A percentile compares a stretch with the other conserved stretches of the same genome.
Evolutionary conservation across 2,113 vertebrate genomes (phyloP).

Genomic region (rat (Rattus norvegicus)): DNA sequence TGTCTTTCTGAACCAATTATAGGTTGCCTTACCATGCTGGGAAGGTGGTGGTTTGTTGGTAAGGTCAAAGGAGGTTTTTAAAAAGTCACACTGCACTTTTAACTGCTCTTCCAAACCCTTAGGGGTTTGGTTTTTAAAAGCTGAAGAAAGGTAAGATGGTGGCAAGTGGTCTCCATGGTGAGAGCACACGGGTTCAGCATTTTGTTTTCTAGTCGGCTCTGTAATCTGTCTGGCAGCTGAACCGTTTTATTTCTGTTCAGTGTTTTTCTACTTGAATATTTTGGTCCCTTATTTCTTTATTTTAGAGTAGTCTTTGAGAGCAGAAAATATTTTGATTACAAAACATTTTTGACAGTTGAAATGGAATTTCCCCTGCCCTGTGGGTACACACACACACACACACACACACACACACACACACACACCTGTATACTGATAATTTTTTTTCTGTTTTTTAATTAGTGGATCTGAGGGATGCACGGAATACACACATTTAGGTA

Average conservation of each 20-base stretch:
- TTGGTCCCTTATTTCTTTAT: not conserved
- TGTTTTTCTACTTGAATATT: conserved; percentile 9
- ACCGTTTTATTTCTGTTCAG: conserved; percentile 33
- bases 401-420: too few relatives aligned
- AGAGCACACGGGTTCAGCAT: not conserved
- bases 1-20: conserved; percentile 32
- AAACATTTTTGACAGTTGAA: conserved; percentile 45
- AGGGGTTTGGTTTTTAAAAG: conserved; percentile 13
- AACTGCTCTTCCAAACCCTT: conserved; percentile 1
- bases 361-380: not conserved
- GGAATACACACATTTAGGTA: not conserved
- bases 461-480: not conserved
- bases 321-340: conserved; percentile 10
- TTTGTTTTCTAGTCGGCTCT: not conserved
- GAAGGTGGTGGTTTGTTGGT: conserved; percentile 56
- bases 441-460: conserved; percentile 25
- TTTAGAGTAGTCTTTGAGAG: conserved; percentile 42
- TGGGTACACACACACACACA: not conserved
- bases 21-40: not conserved
- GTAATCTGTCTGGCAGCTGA: not conserved
- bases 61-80: conserved; percentile 49
- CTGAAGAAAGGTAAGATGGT: conserved; percentile 22
- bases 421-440: not conserved
- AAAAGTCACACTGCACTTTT: conserved; percentile 39
- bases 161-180: not conserved